phyloP scores from a whole-genome alignment of 2,888 invertebrate genomes.

The Terebella lapidaria region DNA sequence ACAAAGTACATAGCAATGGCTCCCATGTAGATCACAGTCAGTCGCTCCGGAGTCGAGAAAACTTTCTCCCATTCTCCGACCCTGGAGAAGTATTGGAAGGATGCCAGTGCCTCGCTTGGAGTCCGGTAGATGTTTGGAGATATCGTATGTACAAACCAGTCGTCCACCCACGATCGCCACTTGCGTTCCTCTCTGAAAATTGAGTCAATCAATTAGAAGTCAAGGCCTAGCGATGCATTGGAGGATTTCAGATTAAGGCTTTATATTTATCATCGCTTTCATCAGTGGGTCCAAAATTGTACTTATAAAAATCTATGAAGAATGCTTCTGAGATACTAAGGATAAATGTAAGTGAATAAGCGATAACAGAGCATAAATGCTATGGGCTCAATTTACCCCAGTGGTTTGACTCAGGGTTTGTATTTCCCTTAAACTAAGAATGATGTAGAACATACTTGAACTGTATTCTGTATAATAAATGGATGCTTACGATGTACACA shows the following conservation, averaged over 20 bases:
- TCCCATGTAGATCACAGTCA: constrained; percentile 84
- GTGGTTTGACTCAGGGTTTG: no score
- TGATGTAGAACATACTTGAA: no score
- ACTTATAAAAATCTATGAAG: background rate
- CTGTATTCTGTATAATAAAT: no score
- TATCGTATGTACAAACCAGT: constrained; percentile 80
- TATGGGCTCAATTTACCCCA: no score
- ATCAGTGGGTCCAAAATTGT: background rate
- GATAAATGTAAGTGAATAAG: no score
- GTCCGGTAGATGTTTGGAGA: constrained; percentile 97
- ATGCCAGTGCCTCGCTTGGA: constrained; percentile 74
- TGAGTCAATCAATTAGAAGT: background rate
- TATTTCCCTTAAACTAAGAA: no score
- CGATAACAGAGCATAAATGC: no score
- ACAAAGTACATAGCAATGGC: constrained; percentile 85
- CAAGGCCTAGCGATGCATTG: background rate
- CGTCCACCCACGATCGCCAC: constrained; percentile 95
- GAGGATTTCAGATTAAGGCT: background rate
- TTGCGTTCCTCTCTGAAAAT: constrained; percentile 77
- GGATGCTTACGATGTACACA: no score
- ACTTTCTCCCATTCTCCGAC: constrained; percentile 87
- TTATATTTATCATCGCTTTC: background rate
- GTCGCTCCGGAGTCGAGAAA: constrained; percentile 80
- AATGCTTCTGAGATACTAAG: no score
- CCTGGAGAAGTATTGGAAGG: constrained; percentile 77